Percentiles rank a stretch among this genome's conserved stretches.
Evolutionary conservation across 2,113 vertebrate genomes (phyloP).

Genomic region (Paradisaea rubra): DNA sequence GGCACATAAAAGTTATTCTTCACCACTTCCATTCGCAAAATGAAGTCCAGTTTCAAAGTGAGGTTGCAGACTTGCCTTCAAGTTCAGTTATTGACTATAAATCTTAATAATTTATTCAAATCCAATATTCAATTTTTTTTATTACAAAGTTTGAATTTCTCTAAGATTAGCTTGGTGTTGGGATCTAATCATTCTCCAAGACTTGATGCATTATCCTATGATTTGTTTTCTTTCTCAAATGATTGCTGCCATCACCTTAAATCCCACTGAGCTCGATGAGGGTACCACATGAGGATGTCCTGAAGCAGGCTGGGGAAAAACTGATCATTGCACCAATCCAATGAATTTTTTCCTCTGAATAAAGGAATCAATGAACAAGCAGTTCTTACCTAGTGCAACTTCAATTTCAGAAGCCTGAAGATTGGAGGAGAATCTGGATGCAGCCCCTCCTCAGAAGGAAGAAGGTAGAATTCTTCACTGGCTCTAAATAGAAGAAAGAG

Average conservation of each 20-base stretch:
- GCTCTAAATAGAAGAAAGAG: neutral
- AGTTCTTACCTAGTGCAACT: neutral
- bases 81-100: neutral
- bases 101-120: neutral
- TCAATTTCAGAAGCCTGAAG: neutral
- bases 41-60: neutral
- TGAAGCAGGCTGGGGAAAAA: neutral
- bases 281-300: accelerated
- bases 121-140: neutral
- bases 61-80: neutral
- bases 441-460: neutral
- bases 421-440: neutral
- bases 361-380: neutral
- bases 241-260: neutral
- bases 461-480: neutral
- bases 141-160: neutral
- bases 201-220: neutral
- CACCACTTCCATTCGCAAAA: neutral
- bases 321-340: neutral
- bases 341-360: neutral
- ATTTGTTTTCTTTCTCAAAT: neutral
- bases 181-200: neutral
- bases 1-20: neutral
- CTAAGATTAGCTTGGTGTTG: neutral
- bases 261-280: neutral